Evolutionary conservation across 2,797 vertebrate genomes (phyloP).

Genomic region (Acomys russatus): DNA sequence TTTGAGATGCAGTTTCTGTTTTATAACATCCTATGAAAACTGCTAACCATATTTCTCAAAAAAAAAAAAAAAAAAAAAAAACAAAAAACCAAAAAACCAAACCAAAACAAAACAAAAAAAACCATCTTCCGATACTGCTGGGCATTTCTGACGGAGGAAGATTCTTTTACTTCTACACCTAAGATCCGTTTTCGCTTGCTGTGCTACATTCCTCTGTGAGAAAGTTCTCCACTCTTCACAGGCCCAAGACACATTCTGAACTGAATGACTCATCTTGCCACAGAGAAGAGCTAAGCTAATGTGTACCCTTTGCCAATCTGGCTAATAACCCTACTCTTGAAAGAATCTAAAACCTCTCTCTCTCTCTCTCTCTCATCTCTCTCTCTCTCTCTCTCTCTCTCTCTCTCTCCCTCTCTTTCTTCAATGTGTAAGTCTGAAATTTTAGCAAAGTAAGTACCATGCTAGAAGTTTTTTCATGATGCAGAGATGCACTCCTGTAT

Average conservation of each 20-base stretch:
- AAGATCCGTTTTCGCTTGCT: neutral
- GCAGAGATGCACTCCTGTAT: neutral
- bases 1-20: neutral
- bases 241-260: constrained; percentile 39
- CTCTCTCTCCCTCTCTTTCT: neutral
- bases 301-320: neutral
- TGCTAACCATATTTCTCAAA: neutral
- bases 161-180: neutral
- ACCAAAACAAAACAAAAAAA: too few species aligned
- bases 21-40: neutral
- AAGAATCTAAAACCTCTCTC: neutral
- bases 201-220: neutral
- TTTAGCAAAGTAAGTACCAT: neutral
- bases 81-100: too few species aligned
- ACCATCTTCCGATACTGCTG: neutral
- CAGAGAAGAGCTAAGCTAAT: neutral
- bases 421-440: neutral
- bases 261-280: constrained; percentile 24
- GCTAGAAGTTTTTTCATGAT: neutral
- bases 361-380: neutral
- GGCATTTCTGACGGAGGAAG: neutral
- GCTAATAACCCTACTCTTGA: neutral
- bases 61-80: neutral
- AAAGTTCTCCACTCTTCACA: neutral
- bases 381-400: too few species aligned